A percentile compares a stretch with the other conserved stretches of the same genome.
phyloP scores from a whole-genome alignment of 2,797 vertebrate species.

The Catamblyrhynchus diadema region DNA sequence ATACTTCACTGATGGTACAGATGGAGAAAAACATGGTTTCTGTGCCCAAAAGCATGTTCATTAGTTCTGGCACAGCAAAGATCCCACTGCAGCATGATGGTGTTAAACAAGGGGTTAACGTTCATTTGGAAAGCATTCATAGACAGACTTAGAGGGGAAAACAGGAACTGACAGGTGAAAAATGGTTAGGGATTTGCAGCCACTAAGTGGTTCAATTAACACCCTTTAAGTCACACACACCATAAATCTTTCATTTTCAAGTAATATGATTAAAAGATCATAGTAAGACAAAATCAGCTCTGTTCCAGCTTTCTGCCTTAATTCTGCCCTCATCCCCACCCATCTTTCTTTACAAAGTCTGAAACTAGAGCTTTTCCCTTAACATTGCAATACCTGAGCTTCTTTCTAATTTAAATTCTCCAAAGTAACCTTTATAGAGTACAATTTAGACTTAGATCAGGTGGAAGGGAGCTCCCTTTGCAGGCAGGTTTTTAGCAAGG shows the following conservation, averaged over 20 bases:
- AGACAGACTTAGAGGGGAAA: neutral
- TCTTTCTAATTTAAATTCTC: neutral
- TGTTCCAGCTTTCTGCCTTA: neutral
- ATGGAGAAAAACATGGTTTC: neutral
- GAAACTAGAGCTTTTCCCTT: neutral
- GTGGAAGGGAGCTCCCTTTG: neutral
- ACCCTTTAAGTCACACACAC: slow-evolving; percentile 39
- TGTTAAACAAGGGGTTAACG: slow-evolving; percentile 5
- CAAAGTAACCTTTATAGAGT: neutral
- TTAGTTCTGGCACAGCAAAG: neutral
- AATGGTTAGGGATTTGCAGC: slow-evolving; percentile 28
- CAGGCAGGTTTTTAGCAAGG: neutral
- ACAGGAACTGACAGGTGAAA: slow-evolving; percentile 43
- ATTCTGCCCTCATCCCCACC: neutral
- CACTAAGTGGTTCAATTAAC: slow-evolving; percentile 59
- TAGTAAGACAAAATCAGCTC: neutral
- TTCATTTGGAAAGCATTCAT: neutral
- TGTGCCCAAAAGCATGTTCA: neutral
- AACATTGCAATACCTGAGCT: neutral
- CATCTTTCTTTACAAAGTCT: neutral
- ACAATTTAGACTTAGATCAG: neutral
- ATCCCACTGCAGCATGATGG: neutral
- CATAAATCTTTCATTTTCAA: slow-evolving; percentile 49
- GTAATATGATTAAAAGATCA: slow-evolving; percentile 36
- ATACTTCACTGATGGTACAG: neutral